phyloP scores from a whole-genome alignment of 2,113 vertebrate species.

The Tychaedon coryphoeus region DNA sequence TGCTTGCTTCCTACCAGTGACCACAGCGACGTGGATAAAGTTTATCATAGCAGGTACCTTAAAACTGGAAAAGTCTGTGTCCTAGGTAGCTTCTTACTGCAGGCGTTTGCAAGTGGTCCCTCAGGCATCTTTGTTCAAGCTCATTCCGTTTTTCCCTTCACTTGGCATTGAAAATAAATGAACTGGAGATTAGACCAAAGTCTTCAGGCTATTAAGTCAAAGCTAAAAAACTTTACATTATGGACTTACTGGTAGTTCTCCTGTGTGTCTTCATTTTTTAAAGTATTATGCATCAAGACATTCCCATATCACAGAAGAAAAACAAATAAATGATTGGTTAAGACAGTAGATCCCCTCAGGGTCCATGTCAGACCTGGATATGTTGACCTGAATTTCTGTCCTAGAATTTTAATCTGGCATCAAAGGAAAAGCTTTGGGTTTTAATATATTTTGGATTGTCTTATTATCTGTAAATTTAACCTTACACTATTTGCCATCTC shows the following conservation, averaged over 20 bases:
- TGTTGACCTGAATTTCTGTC: constrained; percentile 12
- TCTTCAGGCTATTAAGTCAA: background rate
- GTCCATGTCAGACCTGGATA: background rate
- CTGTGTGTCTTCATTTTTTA: background rate
- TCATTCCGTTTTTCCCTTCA: background rate
- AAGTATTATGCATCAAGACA: background rate
- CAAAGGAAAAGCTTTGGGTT: background rate
- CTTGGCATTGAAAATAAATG: constrained; percentile 17
- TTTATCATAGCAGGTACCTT: background rate
- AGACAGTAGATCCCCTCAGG: constrained; percentile 19
- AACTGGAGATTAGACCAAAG: background rate
- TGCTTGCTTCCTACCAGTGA: background rate
- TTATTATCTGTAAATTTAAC: background rate
- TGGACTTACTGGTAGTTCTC: background rate
- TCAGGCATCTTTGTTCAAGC: background rate
- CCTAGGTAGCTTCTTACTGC: background rate
- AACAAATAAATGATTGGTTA: constrained; percentile 3
- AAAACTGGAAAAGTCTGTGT: background rate
- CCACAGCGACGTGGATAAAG: background rate
- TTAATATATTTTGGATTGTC: background rate
- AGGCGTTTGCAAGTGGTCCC: background rate
- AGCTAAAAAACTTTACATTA: background rate
- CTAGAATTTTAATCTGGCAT: background rate
- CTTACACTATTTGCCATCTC: background rate
- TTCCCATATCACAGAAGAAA: background rate